phyloP scores from a whole-genome alignment of 2,113 vertebrate species.

The Hippocampus comes region DNA sequence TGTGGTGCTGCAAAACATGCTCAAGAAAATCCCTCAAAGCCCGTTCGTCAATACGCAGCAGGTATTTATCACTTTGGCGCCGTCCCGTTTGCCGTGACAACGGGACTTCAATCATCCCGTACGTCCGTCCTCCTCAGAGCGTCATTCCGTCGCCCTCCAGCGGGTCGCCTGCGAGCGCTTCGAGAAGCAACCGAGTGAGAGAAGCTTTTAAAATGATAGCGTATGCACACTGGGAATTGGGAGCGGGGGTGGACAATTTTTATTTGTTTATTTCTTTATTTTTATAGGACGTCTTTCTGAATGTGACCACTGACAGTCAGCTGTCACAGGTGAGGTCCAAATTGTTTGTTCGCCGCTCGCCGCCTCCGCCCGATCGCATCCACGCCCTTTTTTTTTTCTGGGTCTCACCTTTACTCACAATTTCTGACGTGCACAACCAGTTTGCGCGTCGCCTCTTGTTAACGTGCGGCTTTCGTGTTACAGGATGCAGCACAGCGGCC shows the following conservation, averaged over 20 bases:
- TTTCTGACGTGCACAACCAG: neutral
- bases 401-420: slow-evolving; percentile 4
- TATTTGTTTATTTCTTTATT: neutral
- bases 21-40: slow-evolving; percentile 45
- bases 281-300: slow-evolving; percentile 1
- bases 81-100: neutral
- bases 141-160: slow-evolving; percentile 13
- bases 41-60: slow-evolving; percentile 17
- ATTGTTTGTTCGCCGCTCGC: neutral
- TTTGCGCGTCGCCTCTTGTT: neutral
- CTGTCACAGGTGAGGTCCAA: neutral
- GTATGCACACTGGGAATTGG: neutral
- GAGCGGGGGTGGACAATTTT: too few species aligned
- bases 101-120: neutral
- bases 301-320: neutral
- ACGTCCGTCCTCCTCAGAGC: neutral
- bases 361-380: neutral
- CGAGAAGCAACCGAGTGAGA: slow-evolving; percentile 22
- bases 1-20: slow-evolving; percentile 36
- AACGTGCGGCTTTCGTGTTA: neutral
- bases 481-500: neutral
- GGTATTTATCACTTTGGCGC: slow-evolving; percentile 19
- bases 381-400: slow-evolving; percentile 13
- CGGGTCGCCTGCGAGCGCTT: neutral
- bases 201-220: neutral